Percentiles rank a stretch among this genome's conserved stretches.
These are phyloP conservation scores for Hetaerina titia DNA, from an alignment of 2,888 invertebrate species.

Conservation along the genomic window DNA sequence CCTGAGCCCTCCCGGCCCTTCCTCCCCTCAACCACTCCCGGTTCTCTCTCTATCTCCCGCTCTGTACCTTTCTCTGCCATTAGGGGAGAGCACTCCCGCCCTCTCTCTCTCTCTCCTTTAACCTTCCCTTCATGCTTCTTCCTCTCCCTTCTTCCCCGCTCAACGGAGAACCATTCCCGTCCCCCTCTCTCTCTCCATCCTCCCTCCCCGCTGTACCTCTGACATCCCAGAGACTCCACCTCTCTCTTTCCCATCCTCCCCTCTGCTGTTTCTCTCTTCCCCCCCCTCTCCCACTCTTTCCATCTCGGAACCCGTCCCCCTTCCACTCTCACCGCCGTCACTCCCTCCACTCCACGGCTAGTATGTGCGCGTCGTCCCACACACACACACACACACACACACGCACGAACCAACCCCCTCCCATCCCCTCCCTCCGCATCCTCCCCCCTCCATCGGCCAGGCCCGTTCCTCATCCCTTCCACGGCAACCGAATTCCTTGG, in stretches of 20 bases:
- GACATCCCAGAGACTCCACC: neutral
- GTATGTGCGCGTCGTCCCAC: too few relatives aligned
- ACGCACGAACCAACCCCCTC: neutral
- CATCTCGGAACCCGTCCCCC: neutral
- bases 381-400: too few relatives aligned
- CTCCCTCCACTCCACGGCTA: neutral
- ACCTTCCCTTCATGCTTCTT: neutral
- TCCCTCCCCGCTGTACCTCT: neutral
- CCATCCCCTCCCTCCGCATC: neutral
- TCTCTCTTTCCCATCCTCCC: neutral
- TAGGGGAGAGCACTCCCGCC: too few relatives aligned
- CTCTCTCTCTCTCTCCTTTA: too few relatives aligned
- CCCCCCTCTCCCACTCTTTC: neutral
- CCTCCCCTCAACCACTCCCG: neutral
- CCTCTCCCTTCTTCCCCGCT: neutral
- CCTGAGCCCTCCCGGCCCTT: neutral
- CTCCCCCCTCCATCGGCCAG: neutral
- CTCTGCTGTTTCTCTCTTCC: neutral
- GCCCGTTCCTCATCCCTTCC: conserved; percentile 6
- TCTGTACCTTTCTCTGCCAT: too few relatives aligned
- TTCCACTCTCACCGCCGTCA: neutral
- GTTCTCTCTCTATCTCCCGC: too few relatives aligned
- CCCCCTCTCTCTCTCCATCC: neutral
- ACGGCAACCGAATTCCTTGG: conserved; percentile 50
- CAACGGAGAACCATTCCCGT: neutral